A percentile compares a stretch with the other conserved stretches of the same genome.
Conservation (phyloP, 2,888 invertebrate species). For the Clostera curtula region DNA sequence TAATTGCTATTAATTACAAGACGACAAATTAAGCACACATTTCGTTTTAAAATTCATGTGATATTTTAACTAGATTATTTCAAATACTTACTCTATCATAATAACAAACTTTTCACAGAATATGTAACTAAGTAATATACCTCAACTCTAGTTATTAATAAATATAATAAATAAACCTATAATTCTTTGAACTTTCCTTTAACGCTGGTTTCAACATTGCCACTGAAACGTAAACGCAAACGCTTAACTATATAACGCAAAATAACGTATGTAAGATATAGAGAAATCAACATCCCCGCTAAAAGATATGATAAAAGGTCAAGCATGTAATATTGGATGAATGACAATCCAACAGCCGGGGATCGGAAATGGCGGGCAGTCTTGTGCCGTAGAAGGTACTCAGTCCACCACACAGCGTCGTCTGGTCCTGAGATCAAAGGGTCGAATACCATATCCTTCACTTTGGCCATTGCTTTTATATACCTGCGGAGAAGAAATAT, state of each 20-base stretch:
- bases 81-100: too few species aligned
- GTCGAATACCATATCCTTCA: conserved; percentile 39
- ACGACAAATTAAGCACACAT: too few species aligned
- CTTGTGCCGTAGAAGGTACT: conserved; percentile 63
- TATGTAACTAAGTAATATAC: too few species aligned
- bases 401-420: conserved; percentile 69
- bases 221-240: conserved; percentile 29
- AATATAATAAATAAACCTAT: conserved; percentile 23
- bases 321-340: conserved; percentile 51
- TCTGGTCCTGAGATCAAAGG: conserved; percentile 58
- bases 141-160: too few species aligned
- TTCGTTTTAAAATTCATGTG: too few species aligned
- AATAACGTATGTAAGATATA: conserved; percentile 27
- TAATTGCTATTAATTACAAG: too few species aligned
- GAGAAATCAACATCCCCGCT: conserved; percentile 11
- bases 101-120: too few species aligned
- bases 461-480: conserved; percentile 36
- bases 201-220: conserved; percentile 9
- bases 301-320: conserved; percentile 39
- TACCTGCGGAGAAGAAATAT: conserved; percentile 39
- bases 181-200: conserved; percentile 55
- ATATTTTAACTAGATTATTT: too few species aligned
- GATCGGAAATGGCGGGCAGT: conserved; percentile 61
- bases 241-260: conserved; percentile 28
- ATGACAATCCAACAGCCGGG: conserved; percentile 46